Evolutionary conservation across 2,113 vertebrate genomes (phyloP).

Genomic region (Paralichthys olivaceus): DNA sequence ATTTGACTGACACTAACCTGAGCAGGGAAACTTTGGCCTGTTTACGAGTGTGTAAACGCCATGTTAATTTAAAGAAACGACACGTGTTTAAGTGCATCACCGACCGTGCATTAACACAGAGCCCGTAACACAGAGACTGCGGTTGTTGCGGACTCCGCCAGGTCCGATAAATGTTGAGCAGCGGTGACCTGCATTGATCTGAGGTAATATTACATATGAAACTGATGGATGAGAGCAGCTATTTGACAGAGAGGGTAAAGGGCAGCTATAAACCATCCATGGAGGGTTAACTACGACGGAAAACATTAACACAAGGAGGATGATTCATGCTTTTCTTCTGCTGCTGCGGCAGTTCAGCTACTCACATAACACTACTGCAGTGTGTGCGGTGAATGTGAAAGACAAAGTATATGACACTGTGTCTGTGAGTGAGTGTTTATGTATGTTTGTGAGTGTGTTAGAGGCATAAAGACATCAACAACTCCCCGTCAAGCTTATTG

Average conservation of each 20-base stretch:
- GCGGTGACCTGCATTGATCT: conserved; percentile 70
- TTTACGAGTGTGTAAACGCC: not conserved
- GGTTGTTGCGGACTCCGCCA: conserved; percentile 7
- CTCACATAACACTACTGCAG: conserved; percentile 17
- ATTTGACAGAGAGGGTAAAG: conserved; percentile 72
- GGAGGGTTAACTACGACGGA: conserved; percentile 63
- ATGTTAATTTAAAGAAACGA: not conserved
- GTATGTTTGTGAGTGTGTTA: conserved; percentile 14
- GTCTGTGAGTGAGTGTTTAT: conserved; percentile 1
- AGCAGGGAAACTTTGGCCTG: too few relatives aligned
- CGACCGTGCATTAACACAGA: not conserved
- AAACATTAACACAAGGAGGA: conserved; percentile 62
- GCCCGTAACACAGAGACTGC: conserved; percentile 2
- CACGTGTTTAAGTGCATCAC: not conserved
- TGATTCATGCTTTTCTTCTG: conserved; percentile 61
- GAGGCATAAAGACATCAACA: conserved; percentile 63
- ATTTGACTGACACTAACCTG: too few relatives aligned
- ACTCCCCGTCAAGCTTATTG: conserved; percentile 59
- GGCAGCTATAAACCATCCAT: conserved; percentile 62
- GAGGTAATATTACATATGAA: conserved; percentile 72
- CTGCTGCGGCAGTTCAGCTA: not conserved
- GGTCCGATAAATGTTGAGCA: conserved; percentile 46
- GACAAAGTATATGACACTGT: conserved; percentile 12
- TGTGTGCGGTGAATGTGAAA: conserved; percentile 10
- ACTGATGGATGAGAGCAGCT: conserved; percentile 66